Base-by-base conservation (phyloP, 2,888 invertebrate genomes). In the Hoplodrina ambigua region DNA sequence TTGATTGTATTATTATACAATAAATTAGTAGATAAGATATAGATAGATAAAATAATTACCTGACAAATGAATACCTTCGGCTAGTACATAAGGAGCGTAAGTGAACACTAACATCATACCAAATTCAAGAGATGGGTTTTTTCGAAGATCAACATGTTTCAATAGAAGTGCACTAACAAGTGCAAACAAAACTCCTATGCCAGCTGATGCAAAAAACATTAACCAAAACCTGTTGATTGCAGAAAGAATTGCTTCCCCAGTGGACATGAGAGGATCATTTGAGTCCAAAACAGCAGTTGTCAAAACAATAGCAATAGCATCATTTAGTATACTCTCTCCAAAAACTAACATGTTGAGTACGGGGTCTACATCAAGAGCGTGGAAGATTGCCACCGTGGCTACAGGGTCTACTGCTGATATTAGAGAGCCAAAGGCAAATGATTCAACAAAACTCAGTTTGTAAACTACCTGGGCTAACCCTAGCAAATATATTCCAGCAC, bases 371-470 rank as follows among this genome's bases (percentile, higher is more conserved):
- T 99, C 98, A 37, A 99, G 95, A 2, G 99, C 99, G 94, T 99
- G 99, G 90, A 99, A 99, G 83, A 99, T 99, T 13, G 99, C 99
- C 41, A 99, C 98, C 0, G 99, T 99, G 6, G 99, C 99, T 0
- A 99, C 99, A 0, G 99, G 99, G 96, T 99, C 99, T 6, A 99
- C 99, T 37, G 99, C 99, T 2, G 99, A 99, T 91, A 99, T 99
- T 74, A 99, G 94, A 0, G 99, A 99, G 10, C 99, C 99, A 96
- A 99, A 99, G 1, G 99, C 99, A 96, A 99, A 99, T 68, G 99
- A 99, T 94, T 99, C 99, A 10, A 99, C 98, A 93, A 99, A 98
- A 91, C 98, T 98, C 70, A 99, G 96, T 90, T 97, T 97, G 90
- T 99, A 99, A 0, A 99, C 99, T 11, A 98, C 98, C 88, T 98